Evolutionary conservation across 2,797 vertebrate genomes (phyloP), one percentile per base, ranked within the genome.

Genomic region (Clamator glandarius): DNA sequence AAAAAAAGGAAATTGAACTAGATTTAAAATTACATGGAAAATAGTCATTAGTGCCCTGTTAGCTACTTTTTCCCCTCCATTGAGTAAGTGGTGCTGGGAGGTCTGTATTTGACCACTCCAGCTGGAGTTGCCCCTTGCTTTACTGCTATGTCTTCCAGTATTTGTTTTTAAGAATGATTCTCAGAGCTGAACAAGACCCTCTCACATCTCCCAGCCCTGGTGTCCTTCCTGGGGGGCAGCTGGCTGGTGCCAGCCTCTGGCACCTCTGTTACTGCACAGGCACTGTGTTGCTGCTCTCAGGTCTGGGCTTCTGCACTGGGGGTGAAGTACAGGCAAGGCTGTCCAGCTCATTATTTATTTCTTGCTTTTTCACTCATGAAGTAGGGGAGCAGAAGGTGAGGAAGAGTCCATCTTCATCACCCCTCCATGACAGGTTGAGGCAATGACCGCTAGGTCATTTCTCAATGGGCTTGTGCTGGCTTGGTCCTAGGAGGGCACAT

Each of bases 1-100:
- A 36, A 68, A 39, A 62, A 35, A 81, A 84, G 72, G 11, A 89
- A 79, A 58, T 21, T 8, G 39, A 94, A 58, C 48, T 94, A 95
- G 79, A 48, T 62, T 73, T 90, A 88, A 95, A 90, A 84, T 88
- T 85, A 66, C 14, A 46, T 85, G 44, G 52, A 58, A 92, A 94
- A 96, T 89, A 87, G 92, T 70, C 59, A 61, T 94, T 97, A 92
- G 42, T 96, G 42, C 84, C 90, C 94, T 77, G 74, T 90, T 90
- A 93, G 92, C 83, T 92, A 72, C 24, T 67, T 90, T 73, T 92
- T 80, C 64, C 70, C 54, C 33, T 83, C 85, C 3, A 2, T 63
- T 84, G 81, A 94, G 61, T 83, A 89, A 83, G 78, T 84, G 90
- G 66, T 95, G 13, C 80, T 95, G 92, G 80, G 83, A 93, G 33